These are phyloP conservation scores for Labeo catla DNA, from an alignment of 2,113 vertebrate species.

Conservation along the genomic window DNA sequence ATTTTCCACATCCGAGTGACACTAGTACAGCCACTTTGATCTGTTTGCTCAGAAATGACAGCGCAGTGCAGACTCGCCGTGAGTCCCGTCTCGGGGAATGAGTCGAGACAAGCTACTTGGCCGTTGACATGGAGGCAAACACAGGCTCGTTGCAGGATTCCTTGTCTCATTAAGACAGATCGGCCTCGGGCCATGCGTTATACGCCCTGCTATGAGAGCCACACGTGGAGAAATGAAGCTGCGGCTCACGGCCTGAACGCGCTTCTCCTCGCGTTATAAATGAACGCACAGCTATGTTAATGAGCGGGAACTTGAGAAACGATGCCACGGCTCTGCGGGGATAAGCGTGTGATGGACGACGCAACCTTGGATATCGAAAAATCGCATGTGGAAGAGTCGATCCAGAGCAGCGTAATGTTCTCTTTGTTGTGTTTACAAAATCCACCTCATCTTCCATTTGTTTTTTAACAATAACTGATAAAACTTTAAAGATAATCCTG, in stretches of 20 bases:
- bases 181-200: conserved; percentile 26
- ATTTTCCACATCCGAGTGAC: conserved; percentile 8
- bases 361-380: background rate
- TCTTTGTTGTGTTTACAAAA: conserved; percentile 27
- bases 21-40: conserved; percentile 27
- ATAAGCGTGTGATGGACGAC: conserved; percentile 33
- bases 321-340: conserved; percentile 21
- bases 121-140: conserved; percentile 22
- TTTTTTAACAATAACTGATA: too few relatives aligned
- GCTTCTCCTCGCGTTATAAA: background rate
- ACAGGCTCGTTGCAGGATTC: conserved; percentile 7
- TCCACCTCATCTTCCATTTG: background rate
- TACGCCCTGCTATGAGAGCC: background rate
- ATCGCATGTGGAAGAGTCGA: background rate
- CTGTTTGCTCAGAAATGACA: conserved; percentile 10
- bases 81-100: conserved; percentile 11
- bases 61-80: background rate
- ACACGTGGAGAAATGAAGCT: conserved; percentile 22
- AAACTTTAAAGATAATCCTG: too few relatives aligned
- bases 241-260: conserved; percentile 18
- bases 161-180: conserved; percentile 34
- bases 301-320: conserved; percentile 35
- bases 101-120: conserved; percentile 11
- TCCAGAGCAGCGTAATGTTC: conserved; percentile 17
- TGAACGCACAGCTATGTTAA: conserved; percentile 46